Evolutionary conservation across 2,113 vertebrate species (phyloP).

Genomic region (Proterorhinus semilunaris): DNA sequence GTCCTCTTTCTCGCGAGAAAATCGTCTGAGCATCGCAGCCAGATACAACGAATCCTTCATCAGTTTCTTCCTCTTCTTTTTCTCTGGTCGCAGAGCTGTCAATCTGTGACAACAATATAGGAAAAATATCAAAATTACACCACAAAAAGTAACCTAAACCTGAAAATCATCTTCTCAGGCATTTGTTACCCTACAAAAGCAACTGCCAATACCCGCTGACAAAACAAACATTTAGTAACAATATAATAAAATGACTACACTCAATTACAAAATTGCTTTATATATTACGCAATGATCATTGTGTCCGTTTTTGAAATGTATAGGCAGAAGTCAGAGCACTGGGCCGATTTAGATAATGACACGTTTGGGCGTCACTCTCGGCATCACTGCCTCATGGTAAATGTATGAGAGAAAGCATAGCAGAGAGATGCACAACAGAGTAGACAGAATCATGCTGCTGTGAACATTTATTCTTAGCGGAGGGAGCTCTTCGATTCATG

Average conservation of each 20-base stretch:
- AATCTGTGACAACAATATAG: constrained; percentile 72
- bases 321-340: constrained; percentile 43
- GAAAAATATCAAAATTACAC: not conserved
- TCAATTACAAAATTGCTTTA: constrained; percentile 47
- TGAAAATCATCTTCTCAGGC: no score
- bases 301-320: constrained; percentile 59
- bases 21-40: constrained; percentile 93
- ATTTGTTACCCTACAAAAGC: not conserved
- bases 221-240: not conserved
- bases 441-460: constrained; percentile 7
- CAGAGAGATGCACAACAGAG: constrained; percentile 27
- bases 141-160: not conserved
- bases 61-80: constrained; percentile 95
- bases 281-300: constrained; percentile 26
- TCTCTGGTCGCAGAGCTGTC: constrained; percentile 89
- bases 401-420: constrained; percentile 30
- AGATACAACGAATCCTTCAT: constrained; percentile 92
- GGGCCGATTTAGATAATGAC: constrained; percentile 46
- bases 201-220: not conserved
- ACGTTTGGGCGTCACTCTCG: constrained; percentile 41
- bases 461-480: not conserved
- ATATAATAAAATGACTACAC: no score
- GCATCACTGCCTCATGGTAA: constrained; percentile 41
- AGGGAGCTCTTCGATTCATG: not conserved
- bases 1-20: constrained; percentile 93